Evolutionary conservation across 2,113 vertebrate species (phyloP).

Genomic region (Cervus canadensis): DNA sequence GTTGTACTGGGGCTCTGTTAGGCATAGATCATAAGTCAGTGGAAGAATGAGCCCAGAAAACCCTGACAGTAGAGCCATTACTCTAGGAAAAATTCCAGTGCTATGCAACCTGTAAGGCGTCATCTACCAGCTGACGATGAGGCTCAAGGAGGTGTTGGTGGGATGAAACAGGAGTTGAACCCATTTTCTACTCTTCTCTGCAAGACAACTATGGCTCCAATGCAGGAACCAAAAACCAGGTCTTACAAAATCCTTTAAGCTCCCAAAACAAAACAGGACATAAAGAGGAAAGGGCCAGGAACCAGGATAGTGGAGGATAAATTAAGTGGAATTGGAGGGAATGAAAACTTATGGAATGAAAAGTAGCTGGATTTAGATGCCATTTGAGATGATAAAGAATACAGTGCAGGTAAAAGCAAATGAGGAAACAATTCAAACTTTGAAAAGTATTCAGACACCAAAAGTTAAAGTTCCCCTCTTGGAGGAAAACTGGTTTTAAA

Average conservation of each 20-base stretch:
- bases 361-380: background rate
- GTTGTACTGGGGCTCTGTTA: constrained; percentile 38
- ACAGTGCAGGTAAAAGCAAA: background rate
- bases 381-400: background rate
- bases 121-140: background rate
- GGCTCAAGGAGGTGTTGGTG: background rate
- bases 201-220: background rate
- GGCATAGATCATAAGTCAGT: background rate
- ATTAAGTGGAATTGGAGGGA: background rate
- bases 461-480: background rate
- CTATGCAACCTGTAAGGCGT: constrained; percentile 47
- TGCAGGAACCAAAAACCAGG: background rate
- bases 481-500: background rate
- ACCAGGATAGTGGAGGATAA: background rate
- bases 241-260: background rate
- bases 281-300: background rate
- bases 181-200: constrained; percentile 12
- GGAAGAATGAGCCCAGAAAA: constrained; percentile 28
- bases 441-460: background rate
- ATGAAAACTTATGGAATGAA: constrained; percentile 27
- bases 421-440: background rate
- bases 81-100: constrained; percentile 47
- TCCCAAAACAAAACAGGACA: constrained; percentile 1
- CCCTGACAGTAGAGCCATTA: constrained; percentile 20
- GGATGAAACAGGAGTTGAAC: background rate